phyloP scores from a whole-genome alignment of 2,113 vertebrate genomes.

The Ibidorhyncha struthersii region DNA sequence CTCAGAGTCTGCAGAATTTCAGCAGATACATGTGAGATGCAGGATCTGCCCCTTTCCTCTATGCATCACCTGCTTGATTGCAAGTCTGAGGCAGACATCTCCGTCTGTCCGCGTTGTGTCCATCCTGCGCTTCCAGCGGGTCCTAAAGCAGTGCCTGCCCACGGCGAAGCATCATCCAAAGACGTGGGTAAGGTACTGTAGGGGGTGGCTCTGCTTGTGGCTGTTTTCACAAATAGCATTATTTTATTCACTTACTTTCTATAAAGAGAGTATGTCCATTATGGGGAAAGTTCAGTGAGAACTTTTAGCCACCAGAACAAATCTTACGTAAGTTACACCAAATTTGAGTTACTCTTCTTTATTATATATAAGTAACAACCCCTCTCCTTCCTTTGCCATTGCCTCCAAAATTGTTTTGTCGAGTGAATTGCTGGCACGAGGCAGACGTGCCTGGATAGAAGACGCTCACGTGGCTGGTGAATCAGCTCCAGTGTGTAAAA shows the following conservation, averaged over 20 bases:
- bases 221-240: not conserved
- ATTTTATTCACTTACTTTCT: not conserved
- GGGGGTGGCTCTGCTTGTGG: not conserved
- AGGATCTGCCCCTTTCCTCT: not conserved
- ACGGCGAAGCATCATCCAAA: not conserved
- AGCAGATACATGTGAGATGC: fast-evolving
- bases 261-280: not conserved
- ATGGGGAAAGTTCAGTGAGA: not conserved
- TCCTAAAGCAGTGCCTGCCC: not conserved
- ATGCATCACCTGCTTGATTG: not conserved
- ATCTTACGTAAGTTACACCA: not conserved
- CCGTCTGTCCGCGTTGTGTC: fast-evolving
- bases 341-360: not conserved
- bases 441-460: not conserved
- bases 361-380: not conserved
- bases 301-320: not conserved
- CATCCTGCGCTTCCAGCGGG: fast-evolving
- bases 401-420: not conserved
- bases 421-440: not conserved
- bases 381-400: not conserved
- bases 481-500: not conserved
- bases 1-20: not conserved
- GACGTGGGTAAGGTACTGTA: fast-evolving
- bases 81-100: not conserved
- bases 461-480: not conserved